phyloP scores from a whole-genome alignment of 2,888 invertebrate species.

The Isoperla grammatica region DNA sequence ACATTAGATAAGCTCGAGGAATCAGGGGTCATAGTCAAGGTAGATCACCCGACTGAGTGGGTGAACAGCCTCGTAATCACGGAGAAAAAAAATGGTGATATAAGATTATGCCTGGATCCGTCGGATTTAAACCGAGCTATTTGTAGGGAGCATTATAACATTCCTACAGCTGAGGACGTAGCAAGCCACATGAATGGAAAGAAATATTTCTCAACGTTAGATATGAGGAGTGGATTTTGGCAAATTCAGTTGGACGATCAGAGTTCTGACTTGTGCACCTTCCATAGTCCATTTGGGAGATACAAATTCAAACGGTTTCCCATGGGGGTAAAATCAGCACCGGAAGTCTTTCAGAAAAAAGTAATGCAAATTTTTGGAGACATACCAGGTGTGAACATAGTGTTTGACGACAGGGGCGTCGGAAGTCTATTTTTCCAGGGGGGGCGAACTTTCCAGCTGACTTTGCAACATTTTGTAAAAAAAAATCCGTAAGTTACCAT shows the following conservation, averaged over 20 bases:
- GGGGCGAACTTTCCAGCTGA: no score
- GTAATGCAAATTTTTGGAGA: constrained; percentile 38
- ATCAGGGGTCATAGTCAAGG: no score
- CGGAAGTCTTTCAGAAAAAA: constrained; percentile 15
- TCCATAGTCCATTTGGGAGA: constrained; percentile 24
- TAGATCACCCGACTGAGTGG: background rate
- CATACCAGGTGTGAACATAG: constrained; percentile 37
- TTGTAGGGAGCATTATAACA: background rate
- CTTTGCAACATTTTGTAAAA: no score
- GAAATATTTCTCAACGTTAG: constrained; percentile 23
- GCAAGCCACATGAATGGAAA: background rate
- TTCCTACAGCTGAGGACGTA: no score
- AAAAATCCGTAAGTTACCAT: no score
- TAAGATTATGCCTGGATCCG: background rate
- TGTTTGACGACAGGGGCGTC: no score
- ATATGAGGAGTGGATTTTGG: constrained; percentile 24
- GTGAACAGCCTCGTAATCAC: background rate
- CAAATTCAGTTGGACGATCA: constrained; percentile 21
- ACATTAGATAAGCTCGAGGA: no score
- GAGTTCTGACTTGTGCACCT: constrained; percentile 23
- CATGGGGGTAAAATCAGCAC: constrained; percentile 19
- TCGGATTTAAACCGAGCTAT: background rate
- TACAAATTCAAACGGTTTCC: constrained; percentile 24
- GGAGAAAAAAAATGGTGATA: background rate
- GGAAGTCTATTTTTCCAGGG: no score